Evolutionary conservation across 2,113 vertebrate genomes (phyloP).

Genomic region (Halichoerus grypus): DNA sequence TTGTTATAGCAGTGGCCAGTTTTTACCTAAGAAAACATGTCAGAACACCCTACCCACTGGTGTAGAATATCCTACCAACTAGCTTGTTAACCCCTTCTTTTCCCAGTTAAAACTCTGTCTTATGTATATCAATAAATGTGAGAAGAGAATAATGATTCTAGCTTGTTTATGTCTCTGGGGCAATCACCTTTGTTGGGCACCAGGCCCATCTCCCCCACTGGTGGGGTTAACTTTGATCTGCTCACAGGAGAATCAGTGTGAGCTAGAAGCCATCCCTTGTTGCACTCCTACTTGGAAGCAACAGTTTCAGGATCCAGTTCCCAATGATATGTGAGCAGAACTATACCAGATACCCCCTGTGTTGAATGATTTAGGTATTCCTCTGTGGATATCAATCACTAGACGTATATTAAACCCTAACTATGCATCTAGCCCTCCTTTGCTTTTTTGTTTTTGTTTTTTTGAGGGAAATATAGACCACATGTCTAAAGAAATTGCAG

Average conservation of each 20-base stretch:
- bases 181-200: background rate
- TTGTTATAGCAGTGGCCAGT: slow-evolving; percentile 1
- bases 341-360: background rate
- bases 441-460: background rate
- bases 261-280: background rate
- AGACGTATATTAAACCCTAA: background rate
- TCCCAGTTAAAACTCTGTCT: background rate
- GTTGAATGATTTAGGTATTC: background rate
- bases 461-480: background rate
- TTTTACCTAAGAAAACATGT: slow-evolving; percentile 52
- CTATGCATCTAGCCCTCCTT: background rate
- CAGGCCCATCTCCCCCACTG: background rate
- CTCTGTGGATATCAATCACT: background rate
- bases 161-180: background rate
- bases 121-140: background rate
- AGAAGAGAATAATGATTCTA: background rate
- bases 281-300: background rate
- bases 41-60: background rate
- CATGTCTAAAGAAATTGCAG: background rate
- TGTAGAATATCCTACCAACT: background rate
- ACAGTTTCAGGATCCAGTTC: background rate
- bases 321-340: background rate
- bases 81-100: background rate
- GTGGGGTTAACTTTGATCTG: background rate
- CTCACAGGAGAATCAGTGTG: background rate